Evolutionary conservation across 2,113 vertebrate species (phyloP), one percentile per base, ranked within the genome.

Genomic region (Entomyzon cyanotis): DNA sequence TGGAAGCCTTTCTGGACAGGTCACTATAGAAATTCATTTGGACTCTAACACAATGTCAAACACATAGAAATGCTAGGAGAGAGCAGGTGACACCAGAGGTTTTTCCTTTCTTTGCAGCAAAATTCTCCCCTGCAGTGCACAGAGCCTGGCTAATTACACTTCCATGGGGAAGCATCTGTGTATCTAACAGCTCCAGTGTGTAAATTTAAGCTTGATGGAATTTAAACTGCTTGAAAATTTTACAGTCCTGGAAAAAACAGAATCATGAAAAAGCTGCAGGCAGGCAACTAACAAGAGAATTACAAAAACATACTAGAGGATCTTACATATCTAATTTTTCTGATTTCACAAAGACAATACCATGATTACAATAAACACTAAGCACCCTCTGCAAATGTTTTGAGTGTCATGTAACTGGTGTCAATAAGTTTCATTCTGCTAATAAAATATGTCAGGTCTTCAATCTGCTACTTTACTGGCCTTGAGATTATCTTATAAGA

Each of bases 401-500:
- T 55, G 68, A 27, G 44, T 87, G 60, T 76, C 46, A 35, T 50
- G n/a, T 87, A 95, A 93, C 7, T 59, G 25, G 20, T 68, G 22
- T 42, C 41, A 65, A 24, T 60, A 53, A 70, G 19, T 65, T 91
- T 60, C 23, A 59, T 76, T 87, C 53, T 60, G 27, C 60, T 85
- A 86, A 75, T 80, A 90, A 95, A 96, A 65, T 4, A 10, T 25
- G 12, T 44, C 71, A 90, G 2, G 4, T 64, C 53, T 80, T 60
- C 37, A 71, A 16, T 67, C 42, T 84, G 56, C 44, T 92, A 46
- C 24, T 60, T 94, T 80, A 42, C 12, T 74, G 78, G 90, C 70
- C 78, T 89, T 96, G 77, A 94, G 73, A 87, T 53, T 95, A 87
- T 52, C 37, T 59, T 81, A 2, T 59, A 80, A 89, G 55, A 87